A percentile compares a stretch with the other conserved stretches of the same genome.
phyloP scores from a whole-genome alignment of 2,113 vertebrate species.

The Prolemur simus region DNA sequence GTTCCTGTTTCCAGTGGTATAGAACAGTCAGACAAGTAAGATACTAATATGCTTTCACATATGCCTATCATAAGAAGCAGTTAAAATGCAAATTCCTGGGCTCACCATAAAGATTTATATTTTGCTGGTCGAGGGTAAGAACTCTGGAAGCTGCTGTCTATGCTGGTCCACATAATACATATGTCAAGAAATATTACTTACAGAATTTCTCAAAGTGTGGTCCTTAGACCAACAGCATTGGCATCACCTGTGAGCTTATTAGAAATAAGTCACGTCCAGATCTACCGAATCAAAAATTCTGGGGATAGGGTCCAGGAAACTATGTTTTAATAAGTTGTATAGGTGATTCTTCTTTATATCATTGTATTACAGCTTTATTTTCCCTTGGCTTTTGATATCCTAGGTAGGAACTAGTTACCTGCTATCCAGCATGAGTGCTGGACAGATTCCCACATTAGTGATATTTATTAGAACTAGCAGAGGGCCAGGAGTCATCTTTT shows the following conservation, averaged over 20 bases:
- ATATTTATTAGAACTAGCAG: background rate
- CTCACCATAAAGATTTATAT: background rate
- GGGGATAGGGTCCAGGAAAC: background rate
- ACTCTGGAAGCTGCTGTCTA: background rate
- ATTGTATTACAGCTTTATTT: background rate
- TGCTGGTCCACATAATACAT: background rate
- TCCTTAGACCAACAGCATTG: background rate
- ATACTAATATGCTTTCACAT: background rate
- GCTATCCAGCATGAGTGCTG: background rate
- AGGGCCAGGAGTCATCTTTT: background rate
- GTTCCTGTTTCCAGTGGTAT: background rate
- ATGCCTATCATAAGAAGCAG: background rate
- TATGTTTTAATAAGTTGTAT: background rate
- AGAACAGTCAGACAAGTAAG: background rate
- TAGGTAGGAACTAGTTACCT: background rate
- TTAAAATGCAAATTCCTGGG: background rate
- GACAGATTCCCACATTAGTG: background rate
- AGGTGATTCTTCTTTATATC: background rate
- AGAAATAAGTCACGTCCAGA: background rate
- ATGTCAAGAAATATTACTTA: background rate
- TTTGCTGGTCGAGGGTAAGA: background rate
- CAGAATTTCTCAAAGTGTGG: background rate
- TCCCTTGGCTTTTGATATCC: background rate
- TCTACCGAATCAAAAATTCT: constrained; percentile 15
- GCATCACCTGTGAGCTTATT: background rate